phyloP scores from a whole-genome alignment of 2,113 vertebrate genomes.

The Cygnus buccinator region DNA sequence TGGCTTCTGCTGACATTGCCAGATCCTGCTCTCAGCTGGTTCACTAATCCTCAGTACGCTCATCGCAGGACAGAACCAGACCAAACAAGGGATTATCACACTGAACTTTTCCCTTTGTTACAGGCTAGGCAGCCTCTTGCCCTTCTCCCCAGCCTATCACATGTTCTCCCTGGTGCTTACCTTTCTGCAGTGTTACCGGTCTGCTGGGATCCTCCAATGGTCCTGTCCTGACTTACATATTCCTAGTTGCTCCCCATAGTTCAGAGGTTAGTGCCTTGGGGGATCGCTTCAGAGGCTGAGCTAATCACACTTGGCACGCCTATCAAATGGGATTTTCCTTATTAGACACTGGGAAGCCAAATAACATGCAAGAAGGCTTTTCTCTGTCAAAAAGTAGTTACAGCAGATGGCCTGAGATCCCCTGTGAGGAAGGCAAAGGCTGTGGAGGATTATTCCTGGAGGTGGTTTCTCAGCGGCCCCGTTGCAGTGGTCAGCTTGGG shows the following conservation, averaged over 20 bases:
- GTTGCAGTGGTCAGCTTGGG: background rate
- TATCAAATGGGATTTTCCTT: conserved; percentile 33
- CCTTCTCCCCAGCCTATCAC: background rate
- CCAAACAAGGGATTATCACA: background rate
- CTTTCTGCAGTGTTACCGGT: background rate
- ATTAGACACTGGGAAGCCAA: conserved; percentile 10
- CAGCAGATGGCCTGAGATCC: conserved; percentile 38
- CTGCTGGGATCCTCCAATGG: background rate
- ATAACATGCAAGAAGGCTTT: background rate
- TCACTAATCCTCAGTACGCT: background rate
- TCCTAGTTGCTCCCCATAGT: background rate
- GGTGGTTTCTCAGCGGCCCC: background rate
- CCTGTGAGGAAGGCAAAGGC: background rate
- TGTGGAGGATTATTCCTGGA: background rate
- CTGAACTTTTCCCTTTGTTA: background rate
- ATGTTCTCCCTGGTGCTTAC: background rate
- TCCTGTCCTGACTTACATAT: background rate
- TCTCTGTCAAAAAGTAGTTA: background rate
- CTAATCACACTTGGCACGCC: conserved; percentile 7
- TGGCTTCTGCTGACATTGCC: background rate
- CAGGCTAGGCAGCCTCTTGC: background rate
- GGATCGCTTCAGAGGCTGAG: conserved; percentile 15
- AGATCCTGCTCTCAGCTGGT: accelerated
- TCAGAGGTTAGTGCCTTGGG: conserved; percentile 11
- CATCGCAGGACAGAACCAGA: background rate